Conservation (phyloP, 2,888 invertebrate genomes). For the Acronicta alni region DNA sequence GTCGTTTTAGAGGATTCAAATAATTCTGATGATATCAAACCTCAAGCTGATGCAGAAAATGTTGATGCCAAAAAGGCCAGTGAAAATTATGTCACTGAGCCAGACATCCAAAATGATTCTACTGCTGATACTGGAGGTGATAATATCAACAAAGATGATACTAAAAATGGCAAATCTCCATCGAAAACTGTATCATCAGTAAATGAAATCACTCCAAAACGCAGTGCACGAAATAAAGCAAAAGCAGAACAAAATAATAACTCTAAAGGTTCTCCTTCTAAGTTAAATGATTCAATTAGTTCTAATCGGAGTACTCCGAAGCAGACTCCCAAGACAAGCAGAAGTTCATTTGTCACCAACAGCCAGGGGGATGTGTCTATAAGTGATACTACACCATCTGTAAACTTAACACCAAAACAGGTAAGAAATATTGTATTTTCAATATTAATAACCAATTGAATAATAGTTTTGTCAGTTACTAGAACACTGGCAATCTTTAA, state of each 20-base stretch:
- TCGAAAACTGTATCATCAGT: slow-evolving; percentile 21
- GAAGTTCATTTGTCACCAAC: slow-evolving; percentile 68
- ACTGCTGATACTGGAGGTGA: slow-evolving; percentile 12
- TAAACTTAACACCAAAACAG: slow-evolving; percentile 81
- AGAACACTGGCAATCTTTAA: too few relatives aligned
- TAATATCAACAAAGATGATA: slow-evolving; percentile 14
- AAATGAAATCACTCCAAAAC: slow-evolving; percentile 67
- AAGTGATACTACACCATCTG: slow-evolving; percentile 66
- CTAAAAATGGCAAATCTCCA: slow-evolving; percentile 31
- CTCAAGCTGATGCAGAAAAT: slow-evolving; percentile 13
- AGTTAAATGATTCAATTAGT: slow-evolving; percentile 68
- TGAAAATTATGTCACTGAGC: slow-evolving; percentile 2
- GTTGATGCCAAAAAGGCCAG: slow-evolving; percentile 19
- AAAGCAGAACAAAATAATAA: slow-evolving; percentile 67
- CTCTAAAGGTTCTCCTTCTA: slow-evolving; percentile 63
- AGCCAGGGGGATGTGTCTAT: slow-evolving; percentile 70
- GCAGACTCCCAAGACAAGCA: slow-evolving; percentile 58
- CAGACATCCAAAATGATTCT: slow-evolving; percentile 22
- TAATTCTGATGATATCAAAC: slow-evolving; percentile 40
- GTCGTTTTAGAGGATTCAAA: slow-evolving; percentile 63
- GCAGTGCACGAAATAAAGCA: slow-evolving; percentile 66
- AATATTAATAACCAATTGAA: too few relatives aligned
- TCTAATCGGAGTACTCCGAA: slow-evolving; percentile 68
- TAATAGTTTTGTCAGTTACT: too few relatives aligned
- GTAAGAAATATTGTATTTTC: slow-evolving; percentile 61